Conservation (phyloP, 2,797 vertebrate species). For the Neomorphus geoffroyi region DNA sequence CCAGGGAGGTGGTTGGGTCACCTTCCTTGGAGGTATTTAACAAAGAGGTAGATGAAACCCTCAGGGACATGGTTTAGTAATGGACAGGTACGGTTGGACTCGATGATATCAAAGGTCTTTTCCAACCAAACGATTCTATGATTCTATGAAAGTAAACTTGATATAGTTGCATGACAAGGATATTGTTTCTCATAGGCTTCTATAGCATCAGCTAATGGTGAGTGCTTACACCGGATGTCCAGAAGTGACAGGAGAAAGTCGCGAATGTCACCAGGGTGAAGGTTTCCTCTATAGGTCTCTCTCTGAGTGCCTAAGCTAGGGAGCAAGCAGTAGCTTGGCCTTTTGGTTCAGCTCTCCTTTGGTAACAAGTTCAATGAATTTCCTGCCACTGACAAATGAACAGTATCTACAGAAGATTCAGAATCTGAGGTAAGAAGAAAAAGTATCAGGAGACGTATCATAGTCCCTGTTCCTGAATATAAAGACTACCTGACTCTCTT, state of each 20-base stretch:
- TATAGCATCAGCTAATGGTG: rapidly evolving
- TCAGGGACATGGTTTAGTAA: too few relatives aligned
- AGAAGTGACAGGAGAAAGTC: not conserved
- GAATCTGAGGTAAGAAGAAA: not conserved
- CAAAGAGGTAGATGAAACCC: too few relatives aligned
- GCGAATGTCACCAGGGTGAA: not conserved
- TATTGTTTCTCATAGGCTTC: not conserved
- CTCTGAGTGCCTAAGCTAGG: not conserved
- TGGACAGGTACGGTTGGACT: too few relatives aligned
- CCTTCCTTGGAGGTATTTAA: too few relatives aligned
- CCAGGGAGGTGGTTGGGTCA: too few relatives aligned
- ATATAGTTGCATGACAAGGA: not conserved
- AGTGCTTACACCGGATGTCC: not conserved
- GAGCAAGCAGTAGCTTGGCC: not conserved
- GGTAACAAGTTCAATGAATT: not conserved
- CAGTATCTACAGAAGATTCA: not conserved
- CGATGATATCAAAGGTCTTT: too few relatives aligned
- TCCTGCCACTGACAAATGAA: not conserved
- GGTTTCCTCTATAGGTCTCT: not conserved
- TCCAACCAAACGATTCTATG: too few relatives aligned
- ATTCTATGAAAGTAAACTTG: not conserved
- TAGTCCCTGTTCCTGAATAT: not conserved
- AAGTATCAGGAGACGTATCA: not conserved
- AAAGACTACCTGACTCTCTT: not conserved
- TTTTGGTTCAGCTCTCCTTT: not conserved